These are phyloP conservation scores for Apeltes quadracus DNA, from an alignment of 2,113 vertebrate genomes.

Conservation along the genomic window DNA sequence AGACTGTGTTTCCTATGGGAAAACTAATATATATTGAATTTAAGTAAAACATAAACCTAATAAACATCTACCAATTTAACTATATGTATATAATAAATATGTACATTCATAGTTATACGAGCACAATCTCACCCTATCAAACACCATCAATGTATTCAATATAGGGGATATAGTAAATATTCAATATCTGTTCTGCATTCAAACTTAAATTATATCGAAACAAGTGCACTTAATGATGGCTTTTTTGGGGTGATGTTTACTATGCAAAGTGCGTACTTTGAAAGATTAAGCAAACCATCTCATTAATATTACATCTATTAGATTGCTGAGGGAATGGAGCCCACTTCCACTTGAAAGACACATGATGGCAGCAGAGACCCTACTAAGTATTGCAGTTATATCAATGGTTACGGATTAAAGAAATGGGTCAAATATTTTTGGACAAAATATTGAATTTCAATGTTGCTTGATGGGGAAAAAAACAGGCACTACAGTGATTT, in stretches of 20 bases:
- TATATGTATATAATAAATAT: not conserved
- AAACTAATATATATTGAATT: not conserved
- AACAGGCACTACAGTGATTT: not conserved
- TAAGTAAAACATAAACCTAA: not conserved
- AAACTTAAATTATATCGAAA: not conserved
- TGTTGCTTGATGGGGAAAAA: not conserved
- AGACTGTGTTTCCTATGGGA: not conserved
- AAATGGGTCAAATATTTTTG: not conserved
- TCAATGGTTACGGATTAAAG: not conserved
- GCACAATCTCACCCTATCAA: not conserved
- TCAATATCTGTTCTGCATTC: not conserved
- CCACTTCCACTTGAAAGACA: not conserved
- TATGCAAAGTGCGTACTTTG: not conserved
- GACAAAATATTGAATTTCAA: not conserved
- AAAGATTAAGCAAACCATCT: not conserved
- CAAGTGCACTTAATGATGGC: not conserved
- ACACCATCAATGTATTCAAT: not conserved
- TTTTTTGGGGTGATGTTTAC: not conserved
- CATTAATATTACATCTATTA: not conserved
- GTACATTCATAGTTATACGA: not conserved
- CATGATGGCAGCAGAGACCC: constrained; percentile 25
- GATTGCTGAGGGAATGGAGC: not conserved
- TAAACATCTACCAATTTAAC: not conserved
- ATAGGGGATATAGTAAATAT: not conserved
- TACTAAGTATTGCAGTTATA: not conserved